Percentiles rank a stretch among this genome's conserved stretches.
Evolutionary conservation across 2,888 invertebrate genomes (phyloP).

Genomic region (Orthosia incerta): DNA sequence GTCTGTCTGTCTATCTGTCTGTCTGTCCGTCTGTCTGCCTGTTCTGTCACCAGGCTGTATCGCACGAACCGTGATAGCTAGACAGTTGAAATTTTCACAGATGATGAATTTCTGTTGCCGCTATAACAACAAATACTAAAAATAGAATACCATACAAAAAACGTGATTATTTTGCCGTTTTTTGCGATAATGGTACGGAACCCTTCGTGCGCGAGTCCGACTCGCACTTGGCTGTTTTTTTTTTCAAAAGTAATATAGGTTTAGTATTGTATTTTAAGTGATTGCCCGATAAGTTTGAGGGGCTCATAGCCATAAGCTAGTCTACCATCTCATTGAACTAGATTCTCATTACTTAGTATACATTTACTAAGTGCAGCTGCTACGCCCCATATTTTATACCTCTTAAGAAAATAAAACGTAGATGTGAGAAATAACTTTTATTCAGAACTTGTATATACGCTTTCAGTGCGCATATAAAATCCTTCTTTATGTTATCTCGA

Average conservation of each 20-base stretch:
- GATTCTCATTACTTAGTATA: constrained; percentile 23
- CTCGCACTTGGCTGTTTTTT: too few relatives aligned
- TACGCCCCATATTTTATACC: constrained; percentile 41
- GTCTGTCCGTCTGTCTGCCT: too few relatives aligned
- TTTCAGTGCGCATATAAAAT: constrained; percentile 51
- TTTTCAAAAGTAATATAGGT: neutral
- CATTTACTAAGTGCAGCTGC: constrained; percentile 32
- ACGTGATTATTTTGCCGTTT: too few relatives aligned
- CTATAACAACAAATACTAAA: too few relatives aligned
- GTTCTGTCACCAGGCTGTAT: too few relatives aligned
- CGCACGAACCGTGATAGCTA: too few relatives aligned
- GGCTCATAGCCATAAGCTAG: neutral
- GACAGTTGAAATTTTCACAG: too few relatives aligned
- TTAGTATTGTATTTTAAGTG: neutral
- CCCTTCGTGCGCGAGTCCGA: too few relatives aligned
- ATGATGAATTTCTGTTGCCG: too few relatives aligned
- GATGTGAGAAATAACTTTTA: constrained; percentile 46
- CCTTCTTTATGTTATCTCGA: constrained; percentile 54
- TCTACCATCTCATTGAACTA: neutral
- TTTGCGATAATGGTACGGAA: too few relatives aligned
- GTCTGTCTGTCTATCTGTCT: too few relatives aligned
- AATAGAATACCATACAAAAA: too few relatives aligned
- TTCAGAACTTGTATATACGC: constrained; percentile 45
- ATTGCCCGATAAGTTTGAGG: neutral
- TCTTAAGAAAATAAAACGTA: constrained; percentile 42